A percentile compares a stretch with the other conserved stretches of the same genome.
Conservation (phyloP, 1,140 invertebrate species). For the Drosophila pseudoobscura region DNA sequence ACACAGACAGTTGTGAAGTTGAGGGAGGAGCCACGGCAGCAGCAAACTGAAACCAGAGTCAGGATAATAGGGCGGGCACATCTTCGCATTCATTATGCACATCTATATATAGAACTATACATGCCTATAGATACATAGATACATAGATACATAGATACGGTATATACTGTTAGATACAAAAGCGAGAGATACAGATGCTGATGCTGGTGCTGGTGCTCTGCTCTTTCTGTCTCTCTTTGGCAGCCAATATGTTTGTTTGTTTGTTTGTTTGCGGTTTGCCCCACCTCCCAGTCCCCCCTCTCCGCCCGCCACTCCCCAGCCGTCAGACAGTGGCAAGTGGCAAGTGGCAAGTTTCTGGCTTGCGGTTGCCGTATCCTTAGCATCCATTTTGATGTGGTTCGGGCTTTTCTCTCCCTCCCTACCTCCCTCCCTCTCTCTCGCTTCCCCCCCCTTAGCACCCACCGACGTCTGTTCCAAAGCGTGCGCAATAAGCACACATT, state of each 20-base stretch:
- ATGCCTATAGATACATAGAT: conserved; percentile 15
- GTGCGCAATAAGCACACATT: conserved; percentile 81
- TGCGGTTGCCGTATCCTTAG: conserved; percentile 38
- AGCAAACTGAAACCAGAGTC: conserved; percentile 22
- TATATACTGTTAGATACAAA: neutral
- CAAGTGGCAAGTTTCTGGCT: conserved; percentile 41
- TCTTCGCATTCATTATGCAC: conserved; percentile 82
- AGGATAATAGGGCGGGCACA: conserved; percentile 82
- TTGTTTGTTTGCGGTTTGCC: conserved; percentile 45
- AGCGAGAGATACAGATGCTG: conserved; percentile 32
- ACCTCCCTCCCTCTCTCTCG: no score
- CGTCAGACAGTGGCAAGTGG: conserved; percentile 47
- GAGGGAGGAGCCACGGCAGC: conserved; percentile 65
- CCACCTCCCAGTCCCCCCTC: neutral
- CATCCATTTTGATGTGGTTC: conserved; percentile 16
- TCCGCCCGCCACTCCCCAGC: neutral
- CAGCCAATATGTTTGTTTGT: conserved; percentile 27
- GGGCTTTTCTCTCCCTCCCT: no score
- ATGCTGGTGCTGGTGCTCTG: conserved; percentile 40
- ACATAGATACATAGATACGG: conserved; percentile 19
- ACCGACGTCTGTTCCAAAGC: conserved; percentile 60
- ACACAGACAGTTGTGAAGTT: conserved; percentile 44
- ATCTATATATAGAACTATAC: conserved; percentile 22
- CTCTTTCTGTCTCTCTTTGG: conserved; percentile 33
- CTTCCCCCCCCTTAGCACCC: conserved; percentile 31